A percentile compares a stretch with the other conserved stretches of the same genome.
Evolutionary conservation across 1,140 invertebrate genomes (phyloP).

Genomic region (Nixonia krombeini): DNA sequence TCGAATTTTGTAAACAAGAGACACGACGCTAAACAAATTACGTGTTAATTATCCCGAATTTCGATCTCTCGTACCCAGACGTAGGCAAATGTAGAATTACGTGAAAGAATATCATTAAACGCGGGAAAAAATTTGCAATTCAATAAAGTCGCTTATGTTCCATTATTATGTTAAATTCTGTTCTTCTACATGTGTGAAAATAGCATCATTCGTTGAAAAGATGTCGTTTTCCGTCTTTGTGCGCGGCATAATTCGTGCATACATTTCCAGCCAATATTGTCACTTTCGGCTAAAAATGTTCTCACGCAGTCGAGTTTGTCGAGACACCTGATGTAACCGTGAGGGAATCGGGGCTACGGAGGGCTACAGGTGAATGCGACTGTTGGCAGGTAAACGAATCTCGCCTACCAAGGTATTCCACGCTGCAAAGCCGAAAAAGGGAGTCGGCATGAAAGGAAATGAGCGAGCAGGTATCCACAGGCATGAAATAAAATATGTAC

Average conservation of each 20-base stretch:
- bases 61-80: too few relatives aligned
- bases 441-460: conserved; percentile 3
- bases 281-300: conserved; percentile 18
- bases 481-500: neutral
- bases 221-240: neutral
- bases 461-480: neutral
- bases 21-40: too few relatives aligned
- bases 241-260: neutral
- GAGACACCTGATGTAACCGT: conserved; percentile 19
- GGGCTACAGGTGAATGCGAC: conserved; percentile 13
- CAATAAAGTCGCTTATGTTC: too few relatives aligned
- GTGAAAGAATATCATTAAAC: too few relatives aligned
- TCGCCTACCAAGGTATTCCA: conserved; percentile 5
- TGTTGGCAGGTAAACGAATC: conserved; percentile 14
- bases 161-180: too few relatives aligned
- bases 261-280: conserved; percentile 6
- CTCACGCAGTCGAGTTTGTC: conserved; percentile 2
- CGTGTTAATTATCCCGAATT: too few relatives aligned
- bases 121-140: too few relatives aligned
- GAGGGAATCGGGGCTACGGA: conserved; percentile 7
- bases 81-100: too few relatives aligned
- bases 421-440: neutral
- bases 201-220: too few relatives aligned
- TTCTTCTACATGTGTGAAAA: too few relatives aligned
- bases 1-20: too few relatives aligned